Evolutionary conservation across 2,888 invertebrate genomes (phyloP).

Genomic region (Gonocerus acuteangulatus): DNA sequence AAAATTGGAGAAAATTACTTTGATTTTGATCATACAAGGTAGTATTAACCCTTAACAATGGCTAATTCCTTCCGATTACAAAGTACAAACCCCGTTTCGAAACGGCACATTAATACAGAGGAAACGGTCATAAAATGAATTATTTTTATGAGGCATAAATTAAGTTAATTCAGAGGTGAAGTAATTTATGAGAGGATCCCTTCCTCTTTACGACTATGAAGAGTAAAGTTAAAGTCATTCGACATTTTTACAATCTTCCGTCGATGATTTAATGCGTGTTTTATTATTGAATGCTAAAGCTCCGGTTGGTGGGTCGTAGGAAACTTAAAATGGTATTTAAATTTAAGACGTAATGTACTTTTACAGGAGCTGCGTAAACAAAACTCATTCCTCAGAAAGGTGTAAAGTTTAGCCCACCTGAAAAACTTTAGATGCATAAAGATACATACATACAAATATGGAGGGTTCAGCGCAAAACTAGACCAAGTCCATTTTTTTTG

Average conservation of each 20-base stretch:
- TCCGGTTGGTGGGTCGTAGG: not conserved
- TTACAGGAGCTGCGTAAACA: too few species aligned
- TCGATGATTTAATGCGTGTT: not conserved
- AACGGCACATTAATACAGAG: not conserved
- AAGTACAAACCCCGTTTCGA: not conserved
- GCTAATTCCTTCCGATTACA: not conserved
- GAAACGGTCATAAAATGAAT: not conserved
- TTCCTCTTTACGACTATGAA: slow-evolving; percentile 2
- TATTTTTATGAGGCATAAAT: slow-evolving; percentile 14
- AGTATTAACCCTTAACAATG: too few species aligned
- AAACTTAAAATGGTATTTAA: too few species aligned
- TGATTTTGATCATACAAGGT: too few species aligned
- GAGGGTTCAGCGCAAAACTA: too few species aligned
- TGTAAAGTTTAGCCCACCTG: too few species aligned
- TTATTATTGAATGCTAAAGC: not conserved
- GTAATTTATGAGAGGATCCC: slow-evolving; percentile 5
- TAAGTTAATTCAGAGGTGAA: slow-evolving; percentile 5
- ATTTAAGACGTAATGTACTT: too few species aligned
- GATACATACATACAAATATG: too few species aligned
- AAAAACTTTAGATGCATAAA: too few species aligned
- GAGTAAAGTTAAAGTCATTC: not conserved
- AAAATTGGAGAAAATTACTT: too few species aligned
- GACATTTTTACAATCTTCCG: slow-evolving; percentile 8
- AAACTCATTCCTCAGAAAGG: too few species aligned
- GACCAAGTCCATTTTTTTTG: too few species aligned